Evolutionary conservation across 2,113 vertebrate genomes (phyloP), one percentile per base, ranked within the genome.

Genomic region (Hydrochoerus hydrochaeris): DNA sequence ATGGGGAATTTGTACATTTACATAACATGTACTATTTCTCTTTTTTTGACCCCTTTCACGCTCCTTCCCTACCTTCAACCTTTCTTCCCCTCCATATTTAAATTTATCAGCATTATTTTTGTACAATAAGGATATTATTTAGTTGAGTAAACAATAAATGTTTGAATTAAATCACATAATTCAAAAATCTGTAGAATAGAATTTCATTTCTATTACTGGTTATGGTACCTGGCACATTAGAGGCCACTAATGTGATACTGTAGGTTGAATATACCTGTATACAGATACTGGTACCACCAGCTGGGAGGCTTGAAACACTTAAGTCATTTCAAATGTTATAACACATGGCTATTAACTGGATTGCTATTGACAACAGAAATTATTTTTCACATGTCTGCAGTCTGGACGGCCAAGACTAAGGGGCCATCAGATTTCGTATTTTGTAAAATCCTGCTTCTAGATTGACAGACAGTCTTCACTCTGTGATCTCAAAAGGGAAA

Each of bases 131-230:
- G 35, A 22, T 71, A n/a, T 80, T 71, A 69, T 41, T 88, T 78
- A 82, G 44, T 88, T 90, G 41, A 73, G 9, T 94, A 83, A 93
- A 67, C 35, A 77, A 81, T 80, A 41, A 78, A 95, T 52, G 65
- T 88, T 22, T 62, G 9, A 63, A 67, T 22, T 80, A 93, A 93
- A 46, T 78, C 35, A 69, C 19, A 32, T 44, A 30, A 84, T 5
- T 84, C 38, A 30, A 35, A 89, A 81, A 84, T 7, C 3, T 24
- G 32, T 9, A 83, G 26, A 63, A 82, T 65, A 65, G 3, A 75
- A 75, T 87, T 91, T 5, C 32, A 14, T 88, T 67, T 80, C 28
- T 4, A 49, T 90, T 20, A 26, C 30, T 46, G 83, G 46, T 12
- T 86, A 13, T 8, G 10, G 67, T 67, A 41, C 11, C 11, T 67